These are phyloP conservation scores for Hyposoter dolosus DNA, from an alignment of 2,888 invertebrate species.

Conservation along the genomic window DNA sequence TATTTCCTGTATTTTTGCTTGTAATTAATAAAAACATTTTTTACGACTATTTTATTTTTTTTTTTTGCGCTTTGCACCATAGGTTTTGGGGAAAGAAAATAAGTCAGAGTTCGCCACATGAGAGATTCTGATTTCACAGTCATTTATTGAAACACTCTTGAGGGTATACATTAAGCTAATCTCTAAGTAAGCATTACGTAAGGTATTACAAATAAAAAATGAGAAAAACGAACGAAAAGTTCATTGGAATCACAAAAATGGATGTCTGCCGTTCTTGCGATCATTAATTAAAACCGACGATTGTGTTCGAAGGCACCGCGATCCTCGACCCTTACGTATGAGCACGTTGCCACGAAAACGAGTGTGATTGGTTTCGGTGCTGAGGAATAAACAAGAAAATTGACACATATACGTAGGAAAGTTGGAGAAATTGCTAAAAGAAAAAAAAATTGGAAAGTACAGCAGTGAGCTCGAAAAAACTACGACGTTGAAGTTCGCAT, in stretches of 20 bases:
- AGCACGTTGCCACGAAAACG: slow-evolving; percentile 82
- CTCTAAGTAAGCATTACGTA: slow-evolving; percentile 84
- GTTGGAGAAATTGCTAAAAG: neutral
- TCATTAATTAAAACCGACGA: slow-evolving; percentile 77
- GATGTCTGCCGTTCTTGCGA: slow-evolving; percentile 79
- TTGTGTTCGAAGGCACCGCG: slow-evolving; percentile 83
- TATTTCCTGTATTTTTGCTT: neutral
- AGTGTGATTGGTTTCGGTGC: slow-evolving; percentile 27
- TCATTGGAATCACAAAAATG: slow-evolving; percentile 83
- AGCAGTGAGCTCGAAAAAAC: neutral
- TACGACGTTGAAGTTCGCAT: no score
- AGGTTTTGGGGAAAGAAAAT: neutral
- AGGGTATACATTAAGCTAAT: slow-evolving; percentile 82
- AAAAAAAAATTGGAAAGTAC: slow-evolving; percentile 5
- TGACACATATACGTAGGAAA: neutral
- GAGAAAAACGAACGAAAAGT: slow-evolving; percentile 78
- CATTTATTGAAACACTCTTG: slow-evolving; percentile 84
- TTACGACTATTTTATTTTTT: neutral
- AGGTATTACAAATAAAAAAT: slow-evolving; percentile 79
- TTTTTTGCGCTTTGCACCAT: no score
- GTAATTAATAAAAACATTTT: neutral
- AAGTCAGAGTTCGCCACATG: neutral
- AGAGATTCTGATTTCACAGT: slow-evolving; percentile 74
- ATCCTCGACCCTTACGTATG: slow-evolving; percentile 84
- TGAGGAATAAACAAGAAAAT: neutral